Conservation (phyloP, 2,888 invertebrate species). For the Agrotis ipsilon region DNA sequence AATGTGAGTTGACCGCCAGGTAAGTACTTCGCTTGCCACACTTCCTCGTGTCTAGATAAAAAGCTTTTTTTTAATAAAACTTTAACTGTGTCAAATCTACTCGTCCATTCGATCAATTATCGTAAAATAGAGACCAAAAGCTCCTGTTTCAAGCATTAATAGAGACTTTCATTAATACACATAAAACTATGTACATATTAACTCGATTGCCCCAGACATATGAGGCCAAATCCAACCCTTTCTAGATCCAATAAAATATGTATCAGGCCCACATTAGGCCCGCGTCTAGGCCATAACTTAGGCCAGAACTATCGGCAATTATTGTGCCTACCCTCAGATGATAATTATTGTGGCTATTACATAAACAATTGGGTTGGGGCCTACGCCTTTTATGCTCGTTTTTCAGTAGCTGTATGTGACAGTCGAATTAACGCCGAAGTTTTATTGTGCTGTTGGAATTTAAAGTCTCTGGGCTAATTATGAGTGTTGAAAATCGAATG, state of each 20-base stretch:
- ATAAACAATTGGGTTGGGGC: slow-evolving; percentile 28
- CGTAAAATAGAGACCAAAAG: too few relatives aligned
- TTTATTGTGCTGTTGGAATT: background rate
- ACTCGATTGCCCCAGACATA: slow-evolving; percentile 5
- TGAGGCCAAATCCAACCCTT: slow-evolving; percentile 14
- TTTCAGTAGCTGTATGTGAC: background rate
- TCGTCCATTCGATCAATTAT: too few relatives aligned
- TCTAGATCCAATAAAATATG: slow-evolving; percentile 46
- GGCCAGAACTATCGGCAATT: slow-evolving; percentile 31
- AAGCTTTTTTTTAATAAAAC: too few relatives aligned
- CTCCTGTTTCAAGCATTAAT: too few relatives aligned
- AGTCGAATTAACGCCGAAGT: background rate
- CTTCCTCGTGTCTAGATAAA: too few relatives aligned
- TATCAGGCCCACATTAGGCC: slow-evolving; percentile 37
- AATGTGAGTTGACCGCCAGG: too few relatives aligned
- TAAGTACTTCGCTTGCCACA: too few relatives aligned
- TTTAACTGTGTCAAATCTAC: too few relatives aligned
- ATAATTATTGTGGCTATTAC: slow-evolving; percentile 45
- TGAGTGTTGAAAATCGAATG: background rate
- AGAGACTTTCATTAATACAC: background rate
- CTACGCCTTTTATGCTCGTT: background rate
- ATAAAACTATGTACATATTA: background rate
- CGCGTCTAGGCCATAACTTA: slow-evolving; percentile 37
- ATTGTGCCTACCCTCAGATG: slow-evolving; percentile 40
- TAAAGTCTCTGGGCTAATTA: background rate